Percentiles rank a stretch among this genome's conserved stretches.
Conservation (phyloP, 2,888 invertebrate genomes). For the Orgyia antiqua region DNA sequence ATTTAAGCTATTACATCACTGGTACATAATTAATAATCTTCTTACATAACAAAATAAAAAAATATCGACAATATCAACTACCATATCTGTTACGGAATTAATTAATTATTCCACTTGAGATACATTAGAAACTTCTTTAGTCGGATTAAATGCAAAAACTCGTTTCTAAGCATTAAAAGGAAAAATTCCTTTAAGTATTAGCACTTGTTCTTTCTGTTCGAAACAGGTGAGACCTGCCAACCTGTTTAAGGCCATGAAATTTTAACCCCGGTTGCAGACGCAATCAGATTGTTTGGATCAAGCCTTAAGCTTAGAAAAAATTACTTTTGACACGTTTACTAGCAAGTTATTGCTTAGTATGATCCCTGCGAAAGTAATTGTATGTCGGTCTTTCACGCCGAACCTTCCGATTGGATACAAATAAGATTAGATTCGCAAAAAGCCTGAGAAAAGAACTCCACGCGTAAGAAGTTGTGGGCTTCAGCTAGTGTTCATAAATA, state of each 20-base stretch:
- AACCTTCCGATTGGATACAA: too few relatives aligned
- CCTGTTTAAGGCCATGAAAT: slow-evolving; percentile 55
- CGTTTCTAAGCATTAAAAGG: slow-evolving; percentile 13
- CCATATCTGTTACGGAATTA: not conserved
- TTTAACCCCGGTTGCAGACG: slow-evolving; percentile 38
- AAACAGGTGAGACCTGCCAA: slow-evolving; percentile 25
- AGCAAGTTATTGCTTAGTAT: too few relatives aligned
- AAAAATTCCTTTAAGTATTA: slow-evolving; percentile 23
- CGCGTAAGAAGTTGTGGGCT: too few relatives aligned
- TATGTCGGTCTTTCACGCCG: too few relatives aligned
- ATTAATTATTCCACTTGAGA: slow-evolving; percentile 10
- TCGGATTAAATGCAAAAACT: slow-evolving; percentile 12
- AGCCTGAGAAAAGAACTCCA: too few relatives aligned
- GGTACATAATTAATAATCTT: too few relatives aligned
- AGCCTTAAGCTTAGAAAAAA: slow-evolving; percentile 5
- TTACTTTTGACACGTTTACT: too few relatives aligned
- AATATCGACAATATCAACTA: not conserved
- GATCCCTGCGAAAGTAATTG: too few relatives aligned
- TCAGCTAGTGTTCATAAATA: too few relatives aligned
- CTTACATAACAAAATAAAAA: not conserved
- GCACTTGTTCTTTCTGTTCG: slow-evolving; percentile 19
- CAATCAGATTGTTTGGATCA: slow-evolving; percentile 14
- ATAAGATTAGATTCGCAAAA: too few relatives aligned
- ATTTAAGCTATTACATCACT: too few relatives aligned
- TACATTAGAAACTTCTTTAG: slow-evolving; percentile 6